Conservation (phyloP, 2,113 vertebrate genomes). For the Hoplias malabaricus region DNA sequence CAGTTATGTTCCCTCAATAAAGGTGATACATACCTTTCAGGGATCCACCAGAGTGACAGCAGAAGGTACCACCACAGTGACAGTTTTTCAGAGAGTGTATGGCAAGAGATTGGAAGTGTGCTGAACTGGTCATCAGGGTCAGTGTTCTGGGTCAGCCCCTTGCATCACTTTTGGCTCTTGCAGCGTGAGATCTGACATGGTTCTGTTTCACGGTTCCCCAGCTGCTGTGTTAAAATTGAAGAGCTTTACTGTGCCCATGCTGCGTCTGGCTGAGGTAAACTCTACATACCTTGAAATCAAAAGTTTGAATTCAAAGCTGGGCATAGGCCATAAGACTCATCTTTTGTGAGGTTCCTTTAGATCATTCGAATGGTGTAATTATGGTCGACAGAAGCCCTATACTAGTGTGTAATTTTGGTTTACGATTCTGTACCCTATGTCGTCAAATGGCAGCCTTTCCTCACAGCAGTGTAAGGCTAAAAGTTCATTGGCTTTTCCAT, state of each 20-base stretch:
- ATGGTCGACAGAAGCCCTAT: conserved; percentile 66
- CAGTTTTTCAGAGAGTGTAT: neutral
- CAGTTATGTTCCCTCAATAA: no score
- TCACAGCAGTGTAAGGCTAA: conserved; percentile 64
- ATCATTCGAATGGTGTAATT: conserved; percentile 72
- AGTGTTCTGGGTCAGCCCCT: neutral
- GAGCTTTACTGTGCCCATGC: neutral
- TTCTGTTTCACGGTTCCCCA: neutral
- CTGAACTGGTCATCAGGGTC: neutral
- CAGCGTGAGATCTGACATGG: neutral
- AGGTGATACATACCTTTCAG: no score
- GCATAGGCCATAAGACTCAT: conserved; percentile 52
- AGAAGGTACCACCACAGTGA: no score
- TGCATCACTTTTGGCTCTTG: neutral
- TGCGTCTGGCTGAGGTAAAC: conserved; percentile 4
- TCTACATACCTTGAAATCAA: conserved; percentile 52
- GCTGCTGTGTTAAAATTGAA: neutral
- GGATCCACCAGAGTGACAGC: no score
- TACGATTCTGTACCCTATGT: conserved; percentile 58
- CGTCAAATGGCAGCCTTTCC: conserved; percentile 63
- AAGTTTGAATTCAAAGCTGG: conserved; percentile 47
- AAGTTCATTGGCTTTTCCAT: conserved; percentile 65
- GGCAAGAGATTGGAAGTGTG: neutral
- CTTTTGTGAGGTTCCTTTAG: conserved; percentile 58
- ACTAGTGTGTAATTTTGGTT: conserved; percentile 73